Conservation (phyloP, 1,140 invertebrate species). For the Mesaphorura yosii region DNA sequence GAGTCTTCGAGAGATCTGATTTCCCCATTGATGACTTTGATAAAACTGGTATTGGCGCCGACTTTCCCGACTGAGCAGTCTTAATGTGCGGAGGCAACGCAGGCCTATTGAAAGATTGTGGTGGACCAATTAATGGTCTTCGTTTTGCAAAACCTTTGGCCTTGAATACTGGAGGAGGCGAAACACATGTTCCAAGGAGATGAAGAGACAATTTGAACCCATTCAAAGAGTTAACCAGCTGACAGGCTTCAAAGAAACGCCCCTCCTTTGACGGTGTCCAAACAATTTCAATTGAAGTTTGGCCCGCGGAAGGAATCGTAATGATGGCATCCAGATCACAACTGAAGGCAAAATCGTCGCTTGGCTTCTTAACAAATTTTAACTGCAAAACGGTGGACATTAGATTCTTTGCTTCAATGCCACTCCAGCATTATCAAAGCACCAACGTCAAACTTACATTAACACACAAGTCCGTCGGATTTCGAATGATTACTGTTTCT, state of each 20-base stretch:
- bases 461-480: constrained; percentile 4
- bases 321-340: constrained; percentile 1
- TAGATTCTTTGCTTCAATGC: background rate
- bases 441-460: constrained; percentile 3
- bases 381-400: constrained; percentile 8
- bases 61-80: no score
- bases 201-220: constrained; percentile 6
- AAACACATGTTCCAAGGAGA: constrained; percentile 7
- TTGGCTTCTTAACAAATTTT: background rate
- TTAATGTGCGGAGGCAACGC: no score
- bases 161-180: no score
- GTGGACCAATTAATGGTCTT: no score
- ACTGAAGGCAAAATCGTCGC: background rate
- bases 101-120: no score
- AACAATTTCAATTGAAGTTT: background rate
- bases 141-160: no score
- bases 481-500: constrained; percentile 1
- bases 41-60: no score
- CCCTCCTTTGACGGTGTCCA: constrained; percentile 11
- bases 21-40: no score
- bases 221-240: background rate
- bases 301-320: background rate
- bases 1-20: no score
- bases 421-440: background rate
- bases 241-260: constrained; percentile 4